Conservation (phyloP, 2,797 vertebrate genomes). For the Gastrophryne carolinensis region DNA sequence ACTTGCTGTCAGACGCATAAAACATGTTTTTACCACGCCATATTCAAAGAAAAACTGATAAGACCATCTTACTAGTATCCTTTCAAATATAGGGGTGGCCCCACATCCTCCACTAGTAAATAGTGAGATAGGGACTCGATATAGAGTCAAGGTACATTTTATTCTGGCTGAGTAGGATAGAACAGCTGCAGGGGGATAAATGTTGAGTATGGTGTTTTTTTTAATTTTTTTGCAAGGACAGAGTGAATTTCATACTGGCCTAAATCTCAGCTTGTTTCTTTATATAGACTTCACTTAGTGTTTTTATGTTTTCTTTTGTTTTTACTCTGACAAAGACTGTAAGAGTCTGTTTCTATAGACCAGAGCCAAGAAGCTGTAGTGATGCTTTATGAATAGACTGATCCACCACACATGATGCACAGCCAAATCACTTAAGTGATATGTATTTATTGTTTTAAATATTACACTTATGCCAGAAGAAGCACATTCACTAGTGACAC, state of each 20-base stretch:
- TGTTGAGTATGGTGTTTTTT: no score
- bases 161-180: no score
- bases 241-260: neutral
- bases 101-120: no score
- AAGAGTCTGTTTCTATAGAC: neutral
- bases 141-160: no score
- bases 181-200: no score
- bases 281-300: neutral
- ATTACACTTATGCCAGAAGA: neutral
- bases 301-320: neutral
- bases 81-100: no score
- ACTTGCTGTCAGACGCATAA: no score
- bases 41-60: no score
- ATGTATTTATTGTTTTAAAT: neutral
- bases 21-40: no score
- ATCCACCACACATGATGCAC: neutral
- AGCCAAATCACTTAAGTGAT: neutral
- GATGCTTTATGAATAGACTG: slow-evolving; percentile 17
- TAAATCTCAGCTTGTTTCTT: neutral
- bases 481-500: neutral
- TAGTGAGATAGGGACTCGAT: no score
- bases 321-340: neutral
- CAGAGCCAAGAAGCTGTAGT: slow-evolving; percentile 10
- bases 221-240: no score
- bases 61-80: no score